Evolutionary conservation across 2,888 invertebrate genomes (phyloP), one percentile per base, ranked within the genome.

Genomic region (Acronicta psi): DNA sequence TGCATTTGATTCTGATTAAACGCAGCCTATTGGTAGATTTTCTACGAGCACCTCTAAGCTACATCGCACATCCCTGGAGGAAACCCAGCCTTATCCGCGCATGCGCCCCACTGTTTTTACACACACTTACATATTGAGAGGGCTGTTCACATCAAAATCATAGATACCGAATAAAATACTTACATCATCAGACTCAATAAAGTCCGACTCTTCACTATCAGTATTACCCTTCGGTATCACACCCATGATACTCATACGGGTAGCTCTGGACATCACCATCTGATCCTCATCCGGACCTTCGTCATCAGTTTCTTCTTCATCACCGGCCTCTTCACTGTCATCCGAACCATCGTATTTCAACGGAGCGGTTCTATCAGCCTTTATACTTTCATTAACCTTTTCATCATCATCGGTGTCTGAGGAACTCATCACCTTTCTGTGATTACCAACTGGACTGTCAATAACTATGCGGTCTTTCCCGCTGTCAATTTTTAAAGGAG

Each of bases 191-290:
- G 94, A 93, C 71, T 90, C 86, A 60, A 94, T 92, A 49, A 86
- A 92, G 72, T 94, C 94, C 0, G 94, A 94, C 14, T 90, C 91
- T 55, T 94, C 93, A 75, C 90, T 92, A 44, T 90, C 89, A n/a
- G n/a, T n/a, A 69, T 82, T 81, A 37, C 86, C 87, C 37, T 89
- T 91, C 0, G 93, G 92, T 73, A 89, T 76, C 13, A 90, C 76
- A 0, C 94, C 94, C 89, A 93, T 91, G 53, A 94, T 94, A 64
- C 94, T 94, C 91, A 94, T 92, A 0, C 94, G 80, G 0, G 94
- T 94, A 1, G 94, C 94, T 25, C 92, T 84, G 0, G 93, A 94
- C 87, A 94, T 87, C 55, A 89, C 86, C 89, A 93, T 88, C 59
- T 87, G 81, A 54, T 94, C 94, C 57, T 94, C 93, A 72, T 91